Conservation (phyloP, 2,797 vertebrate genomes). For the Xiphophorus birchmanni region DNA sequence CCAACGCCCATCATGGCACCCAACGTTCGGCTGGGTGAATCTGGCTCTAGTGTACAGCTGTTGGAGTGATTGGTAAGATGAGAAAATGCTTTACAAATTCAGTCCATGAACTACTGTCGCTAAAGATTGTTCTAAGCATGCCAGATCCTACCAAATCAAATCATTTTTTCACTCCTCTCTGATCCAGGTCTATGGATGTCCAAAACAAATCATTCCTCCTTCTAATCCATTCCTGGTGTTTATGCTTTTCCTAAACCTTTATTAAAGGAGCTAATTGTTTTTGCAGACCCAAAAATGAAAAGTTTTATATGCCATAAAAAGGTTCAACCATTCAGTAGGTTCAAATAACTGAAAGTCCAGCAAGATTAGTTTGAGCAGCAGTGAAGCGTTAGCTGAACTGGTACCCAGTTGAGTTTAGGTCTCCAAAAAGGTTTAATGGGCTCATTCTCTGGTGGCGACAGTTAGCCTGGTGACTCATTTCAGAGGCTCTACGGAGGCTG, state of each 20-base stretch:
- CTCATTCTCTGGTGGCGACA: constrained; percentile 53
- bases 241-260: neutral
- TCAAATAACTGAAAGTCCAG: neutral
- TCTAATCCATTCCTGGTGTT: neutral
- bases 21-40: neutral
- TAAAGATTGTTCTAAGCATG: neutral
- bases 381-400: neutral
- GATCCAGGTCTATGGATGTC: neutral
- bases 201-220: neutral
- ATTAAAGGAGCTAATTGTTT: neutral
- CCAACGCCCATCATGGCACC: neutral
- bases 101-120: neutral
- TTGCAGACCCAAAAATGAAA: neutral
- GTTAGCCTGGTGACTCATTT: constrained; percentile 52
- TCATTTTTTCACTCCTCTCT: neutral
- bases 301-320: neutral
- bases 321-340: neutral
- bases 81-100: neutral
- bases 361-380: neutral
- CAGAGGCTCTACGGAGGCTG: constrained; percentile 26
- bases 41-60: neutral
- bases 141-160: neutral
- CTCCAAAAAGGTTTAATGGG: constrained; percentile 22
- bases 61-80: neutral
- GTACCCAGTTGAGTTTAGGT: neutral